These are phyloP conservation scores for Heliconius ismenius DNA, from an alignment of 2,888 invertebrate species.

Conservation along the genomic window DNA sequence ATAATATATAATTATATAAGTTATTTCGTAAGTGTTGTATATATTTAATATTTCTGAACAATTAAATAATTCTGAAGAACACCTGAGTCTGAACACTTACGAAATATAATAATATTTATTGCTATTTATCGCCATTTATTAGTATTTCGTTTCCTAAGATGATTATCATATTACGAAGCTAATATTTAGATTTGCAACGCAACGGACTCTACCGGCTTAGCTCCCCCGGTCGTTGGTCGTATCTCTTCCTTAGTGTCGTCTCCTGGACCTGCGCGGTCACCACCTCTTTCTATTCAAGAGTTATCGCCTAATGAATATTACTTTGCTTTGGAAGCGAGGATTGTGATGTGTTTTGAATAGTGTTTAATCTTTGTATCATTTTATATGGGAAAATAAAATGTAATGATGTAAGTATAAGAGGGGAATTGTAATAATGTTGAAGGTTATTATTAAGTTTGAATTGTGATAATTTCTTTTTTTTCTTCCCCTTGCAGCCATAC, in stretches of 20 bases:
- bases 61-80: no score
- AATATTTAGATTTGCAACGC: constrained; percentile 21
- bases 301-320: constrained; percentile 22
- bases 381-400: no score
- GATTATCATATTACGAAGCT: constrained; percentile 7
- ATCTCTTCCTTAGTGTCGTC: constrained; percentile 40
- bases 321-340: not conserved
- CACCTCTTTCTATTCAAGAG: constrained; percentile 20
- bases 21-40: no score
- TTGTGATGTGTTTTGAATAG: constrained; percentile 2
- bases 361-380: constrained; percentile 8
- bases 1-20: no score
- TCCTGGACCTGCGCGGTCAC: constrained; percentile 25
- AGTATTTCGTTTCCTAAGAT: constrained; percentile 1
- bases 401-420: no score
- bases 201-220: not conserved
- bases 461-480: no score
- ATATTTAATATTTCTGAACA: no score
- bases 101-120: constrained; percentile 1
- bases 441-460: no score
- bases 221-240: constrained; percentile 1
- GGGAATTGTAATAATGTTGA: no score
- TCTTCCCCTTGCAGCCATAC: no score
- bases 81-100: not conserved
- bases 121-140: constrained; percentile 11